Conservation (phyloP, 1,140 invertebrate species). For the Drosophila dunni region DNA sequence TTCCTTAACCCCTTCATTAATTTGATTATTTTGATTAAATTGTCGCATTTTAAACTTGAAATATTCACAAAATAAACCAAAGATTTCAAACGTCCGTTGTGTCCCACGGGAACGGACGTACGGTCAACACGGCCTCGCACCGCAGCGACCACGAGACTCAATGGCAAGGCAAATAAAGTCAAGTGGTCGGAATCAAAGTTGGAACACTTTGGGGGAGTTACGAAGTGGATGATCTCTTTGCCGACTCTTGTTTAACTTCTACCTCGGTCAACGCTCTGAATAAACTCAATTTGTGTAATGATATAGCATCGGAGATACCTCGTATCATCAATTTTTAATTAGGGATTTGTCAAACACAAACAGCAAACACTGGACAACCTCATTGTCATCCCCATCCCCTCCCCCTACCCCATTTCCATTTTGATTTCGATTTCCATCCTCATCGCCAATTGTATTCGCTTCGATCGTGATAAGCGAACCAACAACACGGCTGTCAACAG, state of each 20-base stretch:
- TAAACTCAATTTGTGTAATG: constrained; percentile 2
- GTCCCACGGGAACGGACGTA: constrained; percentile 27
- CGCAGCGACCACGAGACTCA: constrained; percentile 43
- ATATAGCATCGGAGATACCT: constrained; percentile 20
- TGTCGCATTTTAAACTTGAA: constrained; percentile 44
- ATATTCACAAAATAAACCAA: constrained; percentile 60
- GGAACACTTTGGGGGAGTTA: neutral
- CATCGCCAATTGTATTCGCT: constrained; percentile 46
- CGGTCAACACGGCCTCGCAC: constrained; percentile 6
- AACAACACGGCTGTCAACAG: constrained; percentile 57
- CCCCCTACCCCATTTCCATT: too few relatives aligned
- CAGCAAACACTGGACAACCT: constrained; percentile 55
- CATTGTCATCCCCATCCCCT: neutral
- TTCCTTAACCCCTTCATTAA: constrained; percentile 5
- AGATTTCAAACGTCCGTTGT: constrained; percentile 38
- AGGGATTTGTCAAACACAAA: constrained; percentile 68
- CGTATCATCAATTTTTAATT: constrained; percentile 62
- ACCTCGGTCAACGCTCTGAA: neutral
- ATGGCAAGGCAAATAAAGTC: constrained; percentile 67
- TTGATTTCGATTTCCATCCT: neutral
- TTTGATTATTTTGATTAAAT: constrained; percentile 37
- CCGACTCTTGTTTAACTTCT: neutral
- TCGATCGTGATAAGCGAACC: constrained; percentile 65
- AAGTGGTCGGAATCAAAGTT: constrained; percentile 53
- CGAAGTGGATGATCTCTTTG: constrained; percentile 8